Base-by-base conservation (phyloP, 2,797 vertebrate genomes). In the Melanogrammus aeglefinus region DNA sequence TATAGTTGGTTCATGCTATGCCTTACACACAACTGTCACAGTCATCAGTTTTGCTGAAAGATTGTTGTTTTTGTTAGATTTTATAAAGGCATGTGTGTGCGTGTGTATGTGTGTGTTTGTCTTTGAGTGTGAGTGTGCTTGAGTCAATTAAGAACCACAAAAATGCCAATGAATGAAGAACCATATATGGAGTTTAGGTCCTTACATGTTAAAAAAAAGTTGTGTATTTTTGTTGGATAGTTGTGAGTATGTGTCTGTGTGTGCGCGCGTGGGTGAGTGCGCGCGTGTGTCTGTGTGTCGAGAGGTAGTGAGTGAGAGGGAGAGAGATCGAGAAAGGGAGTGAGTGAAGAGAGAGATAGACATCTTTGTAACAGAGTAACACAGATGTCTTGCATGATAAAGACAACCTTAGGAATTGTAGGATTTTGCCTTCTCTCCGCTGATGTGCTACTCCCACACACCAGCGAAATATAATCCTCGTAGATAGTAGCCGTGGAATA, bases 351-450 rank as follows among this genome's bases (percentile, higher is more conserved):
- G 21, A n/a, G 57, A 63, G 57, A 63, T n/a, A 24, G 57, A 63
- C 57, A 63, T 63, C 57, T 63, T 5, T 57, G 47, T 57, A 57
- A 63, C 57, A 24, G 16, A 18, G 51, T 57, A 57, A 57, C 51
- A 57, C n/a, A 63, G 57, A 63, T 63, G 21, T 8, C 21, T 57
- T 63, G 51, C 51, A 63, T 63, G 70, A 82, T 6, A 2, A 27
- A 14, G 29, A 21, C 31, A 14, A 74, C 13, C n/a, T 41, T n/a
- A 73, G 39, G 44, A 78, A 81, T 77, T 70, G 75, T 41, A 78
- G 69, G 80, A 81, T 83, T 81, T 71, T 9, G 47, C 18, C 70
- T 71, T 77, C 71, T 76, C 72, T 66, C 76, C 36, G 63, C 70
- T 24, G 24, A 39, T 0, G 1, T 39, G 63, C 77, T 16, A 36